Evolutionary conservation across 2,797 vertebrate genomes (phyloP).

Genomic region (Bradypus variegatus): DNA sequence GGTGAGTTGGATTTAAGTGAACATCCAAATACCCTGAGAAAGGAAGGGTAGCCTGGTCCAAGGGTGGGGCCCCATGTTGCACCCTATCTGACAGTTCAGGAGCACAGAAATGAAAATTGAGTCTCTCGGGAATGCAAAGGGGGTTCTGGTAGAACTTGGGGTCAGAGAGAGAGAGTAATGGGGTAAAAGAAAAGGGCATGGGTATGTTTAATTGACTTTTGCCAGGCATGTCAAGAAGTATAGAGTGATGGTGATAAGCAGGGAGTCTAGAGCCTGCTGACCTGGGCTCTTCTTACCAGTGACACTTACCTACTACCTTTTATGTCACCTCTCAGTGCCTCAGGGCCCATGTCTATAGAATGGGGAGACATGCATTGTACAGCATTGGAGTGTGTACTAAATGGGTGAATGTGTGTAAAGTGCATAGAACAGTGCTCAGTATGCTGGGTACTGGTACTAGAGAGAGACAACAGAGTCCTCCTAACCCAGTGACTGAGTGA

Average conservation of each 20-base stretch:
- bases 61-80: no score
- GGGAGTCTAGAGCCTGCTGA: neutral
- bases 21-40: neutral
- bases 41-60: neutral
- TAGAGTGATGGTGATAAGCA: neutral
- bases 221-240: no score
- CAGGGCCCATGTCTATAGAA: neutral
- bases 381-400: neutral
- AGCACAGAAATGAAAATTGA: neutral
- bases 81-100: neutral
- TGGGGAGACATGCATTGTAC: neutral
- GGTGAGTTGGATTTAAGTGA: neutral
- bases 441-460: neutral
- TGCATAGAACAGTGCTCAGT: neutral
- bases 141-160: neutral
- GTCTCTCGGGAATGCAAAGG: neutral
- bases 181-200: neutral
- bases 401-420: neutral
- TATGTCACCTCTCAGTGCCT: neutral
- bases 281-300: neutral
- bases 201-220: neutral
- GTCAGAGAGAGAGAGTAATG: neutral
- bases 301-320: neutral
- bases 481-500: neutral
- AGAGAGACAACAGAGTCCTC: neutral